Conservation (phyloP, 2,113 vertebrate genomes). For the Burhinus bistriatus region DNA sequence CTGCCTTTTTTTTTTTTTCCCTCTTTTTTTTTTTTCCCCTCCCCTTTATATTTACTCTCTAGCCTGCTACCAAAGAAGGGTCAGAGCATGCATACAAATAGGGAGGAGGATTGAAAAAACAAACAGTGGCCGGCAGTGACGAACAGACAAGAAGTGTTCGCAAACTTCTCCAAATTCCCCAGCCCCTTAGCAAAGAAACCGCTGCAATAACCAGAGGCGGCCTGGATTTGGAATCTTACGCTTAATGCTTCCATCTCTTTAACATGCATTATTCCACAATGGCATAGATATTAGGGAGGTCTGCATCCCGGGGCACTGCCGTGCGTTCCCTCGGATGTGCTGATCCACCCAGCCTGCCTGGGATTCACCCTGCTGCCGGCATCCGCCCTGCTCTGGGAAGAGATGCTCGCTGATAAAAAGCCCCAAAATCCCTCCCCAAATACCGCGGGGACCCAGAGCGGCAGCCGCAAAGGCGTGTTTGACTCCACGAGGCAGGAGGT, state of each 20-base stretch:
- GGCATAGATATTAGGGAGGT: accelerated
- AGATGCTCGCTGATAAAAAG: neutral
- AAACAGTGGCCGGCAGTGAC: neutral
- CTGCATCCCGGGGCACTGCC: neutral
- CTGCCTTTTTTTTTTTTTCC: neutral
- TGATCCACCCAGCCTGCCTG: neutral
- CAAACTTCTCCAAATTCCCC: neutral
- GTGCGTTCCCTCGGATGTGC: neutral
- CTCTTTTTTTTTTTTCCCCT: neutral
- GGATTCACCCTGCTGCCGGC: neutral
- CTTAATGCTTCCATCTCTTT: neutral
- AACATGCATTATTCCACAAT: neutral
- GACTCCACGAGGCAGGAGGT: neutral
- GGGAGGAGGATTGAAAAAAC: constrained; percentile 2
- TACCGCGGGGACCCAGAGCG: neutral
- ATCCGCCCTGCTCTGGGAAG: no score
- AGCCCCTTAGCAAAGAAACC: neutral
- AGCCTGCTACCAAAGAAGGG: constrained; percentile 63
- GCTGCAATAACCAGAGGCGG: neutral
- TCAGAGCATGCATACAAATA: constrained; percentile 70
- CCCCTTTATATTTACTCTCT: constrained; percentile 72
- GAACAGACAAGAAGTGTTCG: neutral
- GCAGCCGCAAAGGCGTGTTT: accelerated
- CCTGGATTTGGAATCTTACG: neutral
- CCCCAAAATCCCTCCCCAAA: neutral